These are phyloP conservation scores for Sphaeridia pumilis DNA, from an alignment of 2,888 invertebrate genomes.

Conservation along the genomic window DNA sequence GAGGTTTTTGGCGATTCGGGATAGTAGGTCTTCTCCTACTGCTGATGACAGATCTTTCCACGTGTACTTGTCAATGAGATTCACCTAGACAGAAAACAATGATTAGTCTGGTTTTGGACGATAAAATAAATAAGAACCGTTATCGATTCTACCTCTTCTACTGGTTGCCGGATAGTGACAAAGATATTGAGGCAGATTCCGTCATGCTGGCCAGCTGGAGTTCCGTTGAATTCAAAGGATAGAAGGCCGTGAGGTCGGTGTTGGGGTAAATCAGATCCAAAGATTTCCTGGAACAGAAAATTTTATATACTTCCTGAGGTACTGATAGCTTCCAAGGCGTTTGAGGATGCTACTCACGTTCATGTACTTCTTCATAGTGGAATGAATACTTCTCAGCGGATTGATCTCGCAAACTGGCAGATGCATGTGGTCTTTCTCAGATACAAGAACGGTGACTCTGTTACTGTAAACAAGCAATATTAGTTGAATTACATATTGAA, in stretches of 20 bases:
- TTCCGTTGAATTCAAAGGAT: constrained; percentile 42
- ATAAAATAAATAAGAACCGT: no score
- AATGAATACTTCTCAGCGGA: constrained; percentile 72
- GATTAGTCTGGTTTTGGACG: no score
- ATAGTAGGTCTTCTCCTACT: constrained; percentile 55
- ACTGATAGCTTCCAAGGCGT: neutral
- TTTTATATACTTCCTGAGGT: neutral
- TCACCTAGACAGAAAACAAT: constrained; percentile 43
- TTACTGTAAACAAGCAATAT: constrained; percentile 45
- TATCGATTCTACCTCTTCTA: constrained; percentile 52
- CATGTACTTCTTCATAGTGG: constrained; percentile 78
- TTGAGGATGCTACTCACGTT: constrained; percentile 45
- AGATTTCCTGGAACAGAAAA: constrained; percentile 53
- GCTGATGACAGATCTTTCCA: constrained; percentile 71
- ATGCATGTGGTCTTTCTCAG: constrained; percentile 71
- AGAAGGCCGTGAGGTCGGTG: constrained; percentile 72
- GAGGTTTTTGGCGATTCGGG: constrained; percentile 61
- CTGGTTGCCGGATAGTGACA: constrained; percentile 67
- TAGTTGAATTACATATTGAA: neutral
- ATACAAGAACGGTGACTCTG: constrained; percentile 68
- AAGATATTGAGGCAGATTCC: constrained; percentile 70
- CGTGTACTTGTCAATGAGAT: constrained; percentile 73
- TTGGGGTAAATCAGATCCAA: constrained; percentile 72
- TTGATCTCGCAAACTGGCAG: constrained; percentile 80
- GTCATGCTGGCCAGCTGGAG: constrained; percentile 45